Conservation (phyloP, 2,113 vertebrate species). For the Ariopsis seemanni region DNA sequence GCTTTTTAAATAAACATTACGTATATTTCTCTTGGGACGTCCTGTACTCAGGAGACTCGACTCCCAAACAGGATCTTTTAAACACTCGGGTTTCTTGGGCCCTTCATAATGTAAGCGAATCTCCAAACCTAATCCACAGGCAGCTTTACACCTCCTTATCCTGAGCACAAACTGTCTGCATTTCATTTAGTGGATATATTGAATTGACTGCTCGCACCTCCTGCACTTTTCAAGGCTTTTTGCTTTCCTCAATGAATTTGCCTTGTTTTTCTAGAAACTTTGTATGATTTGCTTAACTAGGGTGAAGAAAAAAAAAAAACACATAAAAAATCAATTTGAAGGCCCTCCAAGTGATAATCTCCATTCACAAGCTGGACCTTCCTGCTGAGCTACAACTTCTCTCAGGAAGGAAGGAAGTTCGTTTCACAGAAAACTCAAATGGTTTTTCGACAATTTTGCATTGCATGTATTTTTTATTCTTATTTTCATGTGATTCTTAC, state of each 20-base stretch:
- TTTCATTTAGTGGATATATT: not conserved
- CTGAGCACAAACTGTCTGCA: slow-evolving; percentile 11
- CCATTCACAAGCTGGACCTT: not conserved
- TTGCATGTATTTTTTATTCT: not conserved
- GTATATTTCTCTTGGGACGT: not conserved
- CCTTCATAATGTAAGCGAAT: slow-evolving; percentile 42
- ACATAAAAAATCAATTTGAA: not conserved
- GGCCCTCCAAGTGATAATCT: not conserved
- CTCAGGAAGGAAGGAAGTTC: too few species aligned
- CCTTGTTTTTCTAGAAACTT: not conserved
- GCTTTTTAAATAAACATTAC: too few species aligned
- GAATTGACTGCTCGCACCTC: not conserved
- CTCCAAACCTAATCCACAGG: slow-evolving; percentile 40
- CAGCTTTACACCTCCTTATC: slow-evolving; percentile 58
- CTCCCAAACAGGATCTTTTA: slow-evolving; percentile 19
- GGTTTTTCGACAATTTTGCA: not conserved
- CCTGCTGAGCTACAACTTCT: not conserved
- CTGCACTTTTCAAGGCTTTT: not conserved
- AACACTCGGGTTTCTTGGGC: slow-evolving; percentile 50
- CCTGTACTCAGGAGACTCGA: not conserved
- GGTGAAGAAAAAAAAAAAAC: not conserved
- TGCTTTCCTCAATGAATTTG: not conserved
- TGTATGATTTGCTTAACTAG: not conserved
- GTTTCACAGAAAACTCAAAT: too few species aligned
- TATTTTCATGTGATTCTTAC: too few species aligned